Evolutionary conservation across 2,797 vertebrate genomes (phyloP).

Genomic region (Trachops cirrhosus): DNA sequence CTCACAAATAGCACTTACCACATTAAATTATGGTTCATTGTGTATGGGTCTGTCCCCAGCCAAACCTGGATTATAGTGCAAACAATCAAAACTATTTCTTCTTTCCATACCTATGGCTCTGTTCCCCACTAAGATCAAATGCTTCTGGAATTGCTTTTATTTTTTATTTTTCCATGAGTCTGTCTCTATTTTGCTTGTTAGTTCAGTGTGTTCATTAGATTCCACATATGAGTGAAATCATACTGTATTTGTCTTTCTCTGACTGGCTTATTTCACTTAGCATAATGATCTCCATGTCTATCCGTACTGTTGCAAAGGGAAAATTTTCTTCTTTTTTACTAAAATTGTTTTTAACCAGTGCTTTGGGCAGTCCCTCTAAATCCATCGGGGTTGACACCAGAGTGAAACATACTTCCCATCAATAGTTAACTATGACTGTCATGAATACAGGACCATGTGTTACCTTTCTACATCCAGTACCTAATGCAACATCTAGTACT

Average conservation of each 20-base stretch:
- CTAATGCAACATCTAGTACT: not conserved
- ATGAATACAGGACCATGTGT: not conserved
- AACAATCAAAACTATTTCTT: not conserved
- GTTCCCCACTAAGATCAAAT: not conserved
- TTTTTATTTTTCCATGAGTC: too few species aligned
- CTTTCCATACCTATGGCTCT: not conserved
- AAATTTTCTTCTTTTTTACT: not conserved
- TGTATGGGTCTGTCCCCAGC: not conserved
- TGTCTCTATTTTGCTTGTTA: too few species aligned
- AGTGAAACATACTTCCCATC: not conserved
- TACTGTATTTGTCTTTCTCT: too few species aligned
- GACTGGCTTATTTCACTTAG: too few species aligned
- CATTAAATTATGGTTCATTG: conserved; percentile 8
- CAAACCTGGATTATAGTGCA: not conserved
- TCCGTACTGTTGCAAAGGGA: too few species aligned
- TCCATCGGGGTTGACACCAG: not conserved
- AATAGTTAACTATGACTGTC: not conserved
- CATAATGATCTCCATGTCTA: too few species aligned
- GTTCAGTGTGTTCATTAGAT: too few species aligned
- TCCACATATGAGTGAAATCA: too few species aligned
- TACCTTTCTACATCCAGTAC: not conserved
- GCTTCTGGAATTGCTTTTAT: not conserved
- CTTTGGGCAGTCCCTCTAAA: not conserved
- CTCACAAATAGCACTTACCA: not conserved
- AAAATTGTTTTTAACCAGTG: not conserved